A percentile compares a stretch with the other conserved stretches of the same genome.
Evolutionary conservation across 2,888 invertebrate species (phyloP).

Genomic region (Perdita meconis): DNA sequence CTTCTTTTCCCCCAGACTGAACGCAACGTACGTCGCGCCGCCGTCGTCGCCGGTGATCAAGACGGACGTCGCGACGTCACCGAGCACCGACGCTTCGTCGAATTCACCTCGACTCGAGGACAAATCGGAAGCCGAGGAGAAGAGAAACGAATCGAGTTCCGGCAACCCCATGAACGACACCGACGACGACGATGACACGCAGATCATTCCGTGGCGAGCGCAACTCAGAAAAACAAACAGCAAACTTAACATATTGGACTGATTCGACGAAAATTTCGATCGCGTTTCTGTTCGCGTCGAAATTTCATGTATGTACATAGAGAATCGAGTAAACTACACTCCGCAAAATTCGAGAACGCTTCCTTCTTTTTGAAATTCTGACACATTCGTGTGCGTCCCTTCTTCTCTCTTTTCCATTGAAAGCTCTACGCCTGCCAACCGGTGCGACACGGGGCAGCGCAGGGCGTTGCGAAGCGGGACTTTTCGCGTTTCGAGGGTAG

Average conservation of each 20-base stretch:
- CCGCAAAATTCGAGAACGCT: neutral
- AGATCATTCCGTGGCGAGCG: conserved; percentile 95
- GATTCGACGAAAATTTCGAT: no score
- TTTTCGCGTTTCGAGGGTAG: no score
- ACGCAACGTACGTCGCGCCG: neutral
- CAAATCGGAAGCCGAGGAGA: conserved; percentile 31
- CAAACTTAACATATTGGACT: conserved; percentile 92
- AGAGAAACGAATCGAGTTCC: conserved; percentile 17
- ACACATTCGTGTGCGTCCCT: neutral
- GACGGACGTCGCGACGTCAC: neutral
- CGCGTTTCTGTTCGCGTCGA: no score
- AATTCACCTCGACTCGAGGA: conserved; percentile 15
- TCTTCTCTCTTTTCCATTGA: no score
- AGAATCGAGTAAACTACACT: conserved; percentile 47
- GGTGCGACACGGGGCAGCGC: no score
- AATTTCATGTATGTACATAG: no score
- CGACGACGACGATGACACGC: conserved; percentile 86
- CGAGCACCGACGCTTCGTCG: conserved; percentile 27
- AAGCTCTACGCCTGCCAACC: no score
- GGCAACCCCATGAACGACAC: neutral
- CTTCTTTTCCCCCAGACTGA: conserved; percentile 25
- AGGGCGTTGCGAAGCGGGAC: no score
- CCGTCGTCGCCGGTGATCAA: no score
- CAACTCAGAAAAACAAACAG: conserved; percentile 95
- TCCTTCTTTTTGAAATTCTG: neutral